Evolutionary conservation across 2,888 invertebrate species (phyloP), one percentile per base, ranked within the genome.

Genomic region (Ophraella communa): DNA sequence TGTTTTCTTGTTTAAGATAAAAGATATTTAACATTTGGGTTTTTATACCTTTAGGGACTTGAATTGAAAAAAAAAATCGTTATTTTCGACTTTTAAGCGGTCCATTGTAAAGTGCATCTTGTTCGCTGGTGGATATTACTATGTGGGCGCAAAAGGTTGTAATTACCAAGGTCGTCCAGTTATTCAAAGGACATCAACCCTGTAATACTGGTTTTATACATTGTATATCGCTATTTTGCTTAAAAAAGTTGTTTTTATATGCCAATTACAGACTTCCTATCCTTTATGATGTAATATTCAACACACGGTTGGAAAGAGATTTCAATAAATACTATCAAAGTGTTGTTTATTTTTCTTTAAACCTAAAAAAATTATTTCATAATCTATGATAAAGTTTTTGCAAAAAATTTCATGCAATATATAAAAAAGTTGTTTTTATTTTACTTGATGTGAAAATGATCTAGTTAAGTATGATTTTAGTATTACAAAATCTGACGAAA

Each of bases 81-180:
- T n/a, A n/a, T n/a, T n/a, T n/a, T n/a, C n/a, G n/a, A 24, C 7
- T 30, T 39, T 39, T 17, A 51, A 18, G 47, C 56, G 49, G 56
- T 51, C 27, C 51, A 56, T 27, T 11, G 23, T 10, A 24, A 24
- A 51, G 14, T 56, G 51, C 47, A 42, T 35, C 52, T 61, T 21
- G 24, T 42, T 58, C 39, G 21, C 44, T 64, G 56, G 35, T 51
- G 49, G 49, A 27, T 58, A 54, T 18, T 61, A 47, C 51, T 62
- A 68, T 66, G 71, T 70, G 69, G 70, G 70, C 71, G 70, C 66
- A 66, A 58, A 55, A 65, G 68, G 68, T 69, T 71, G 69, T 66
- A 69, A 65, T 71, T 67, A 63, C 72, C 74, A 76, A 76, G 76
- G 76, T 59, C 76, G 71, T 68, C 76, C 49, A 60, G 70, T 74